Percentiles rank a stretch among this genome's conserved stretches.
Conservation (phyloP, 2,113 vertebrate species). For the Spizaetus ornatus region DNA sequence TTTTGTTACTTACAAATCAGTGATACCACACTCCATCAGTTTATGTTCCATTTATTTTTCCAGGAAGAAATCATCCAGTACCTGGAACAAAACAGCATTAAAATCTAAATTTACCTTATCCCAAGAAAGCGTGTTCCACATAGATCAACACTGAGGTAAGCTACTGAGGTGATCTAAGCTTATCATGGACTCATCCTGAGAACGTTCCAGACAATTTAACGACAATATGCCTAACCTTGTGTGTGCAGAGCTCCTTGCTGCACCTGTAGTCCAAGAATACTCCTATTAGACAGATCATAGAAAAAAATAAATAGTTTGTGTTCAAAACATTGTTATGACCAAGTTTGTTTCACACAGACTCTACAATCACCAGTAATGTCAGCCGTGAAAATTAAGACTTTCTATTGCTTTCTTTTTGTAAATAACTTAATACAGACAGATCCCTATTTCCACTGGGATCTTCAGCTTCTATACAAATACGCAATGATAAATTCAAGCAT, state of each 20-base stretch:
- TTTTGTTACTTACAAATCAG: neutral
- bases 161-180: neutral
- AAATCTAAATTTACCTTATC: neutral
- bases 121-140: neutral
- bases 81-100: neutral
- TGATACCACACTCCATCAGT: neutral
- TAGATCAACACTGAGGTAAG: neutral
- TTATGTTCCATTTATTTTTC: neutral
- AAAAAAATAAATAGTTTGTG: neutral
- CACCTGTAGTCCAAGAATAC: neutral
- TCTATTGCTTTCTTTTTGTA: neutral
- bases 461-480: neutral
- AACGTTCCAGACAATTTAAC: neutral
- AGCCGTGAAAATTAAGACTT: neutral
- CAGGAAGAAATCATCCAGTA: neutral
- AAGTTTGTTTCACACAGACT: neutral
- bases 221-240: neutral
- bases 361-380: neutral
- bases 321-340: neutral
- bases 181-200: neutral
- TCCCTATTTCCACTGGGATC: neutral
- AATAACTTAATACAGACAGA: neutral
- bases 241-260: neutral
- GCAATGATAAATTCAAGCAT: neutral
- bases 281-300: neutral